Evolutionary conservation across 2,113 vertebrate genomes (phyloP), one percentile per base, ranked within the genome.

Genomic region (Strigops habroptila): DNA sequence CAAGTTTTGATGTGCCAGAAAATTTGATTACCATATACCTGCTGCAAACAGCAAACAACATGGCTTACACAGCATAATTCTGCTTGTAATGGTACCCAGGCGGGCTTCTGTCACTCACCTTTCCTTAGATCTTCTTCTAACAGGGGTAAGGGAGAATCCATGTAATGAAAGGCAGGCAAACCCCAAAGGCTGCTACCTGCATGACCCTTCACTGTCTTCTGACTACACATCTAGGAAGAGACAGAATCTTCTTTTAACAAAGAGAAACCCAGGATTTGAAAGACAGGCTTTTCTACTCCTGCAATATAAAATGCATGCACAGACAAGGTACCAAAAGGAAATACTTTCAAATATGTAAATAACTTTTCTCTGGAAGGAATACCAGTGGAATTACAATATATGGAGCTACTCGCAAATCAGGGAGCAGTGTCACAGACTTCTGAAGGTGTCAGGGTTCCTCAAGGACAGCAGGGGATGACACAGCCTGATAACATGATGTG

Each of bases 71-170:
- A 63, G 74, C n/a, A 12, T 13, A 18, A 7, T 51, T 8, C 52
- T 52, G 39, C 14, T 15, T 51, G 52, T 35, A 59, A 44, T n/a
- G 52, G 46, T n/a, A 80, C 21, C 44, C 22, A 19, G 31, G 35
- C 5, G 14, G 12, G 8, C 5, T 35, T 14, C 23, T 11, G 30
- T 28, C 53, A 97, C 98, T 97, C 89, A 99, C 99, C 98, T 98
- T 96, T 98, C 15, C 33, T 82, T 49, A 46, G 76, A 69, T 98
- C 97, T 5, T 68, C 95, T 60, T 97, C 95, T 52, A 86, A 43
- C 64, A 97, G 62, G 22, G 97, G 92, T 5, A 97, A 30, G 10
- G 95, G 37, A 39, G 97, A 70, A 43, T 75, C 65, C 41, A 27
- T 24, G 41, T 8, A 82, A 48, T 17, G 85, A 55, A 91, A 96